A percentile compares a stretch with the other conserved stretches of the same genome.
phyloP scores from a whole-genome alignment of 1,140 invertebrate genomes.

The Microplitis demolitor region DNA sequence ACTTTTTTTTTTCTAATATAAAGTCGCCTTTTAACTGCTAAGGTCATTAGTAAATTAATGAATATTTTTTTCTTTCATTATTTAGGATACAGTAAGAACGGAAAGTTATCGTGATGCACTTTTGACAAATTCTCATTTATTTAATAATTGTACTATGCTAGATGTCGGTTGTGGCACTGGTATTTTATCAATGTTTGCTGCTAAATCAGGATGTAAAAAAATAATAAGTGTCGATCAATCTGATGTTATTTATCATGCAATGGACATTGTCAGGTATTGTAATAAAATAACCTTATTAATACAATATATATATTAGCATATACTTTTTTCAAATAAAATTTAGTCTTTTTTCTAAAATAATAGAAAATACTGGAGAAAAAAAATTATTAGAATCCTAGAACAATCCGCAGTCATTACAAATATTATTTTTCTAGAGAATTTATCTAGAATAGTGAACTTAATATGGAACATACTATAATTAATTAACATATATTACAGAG shows the following conservation, averaged over 20 bases:
- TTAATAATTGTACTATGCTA: slow-evolving; percentile 82
- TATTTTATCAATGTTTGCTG: slow-evolving; percentile 95
- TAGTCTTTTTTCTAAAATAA: too few species aligned
- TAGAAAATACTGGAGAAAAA: too few species aligned
- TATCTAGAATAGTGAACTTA: too few species aligned
- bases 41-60: not conserved
- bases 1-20: too few species aligned
- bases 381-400: too few species aligned
- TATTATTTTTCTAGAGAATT: too few species aligned
- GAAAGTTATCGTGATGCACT: slow-evolving; percentile 94
- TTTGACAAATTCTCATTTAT: slow-evolving; percentile 73
- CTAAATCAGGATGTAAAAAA: slow-evolving; percentile 88
- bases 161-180: slow-evolving; percentile 98
- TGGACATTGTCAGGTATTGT: slow-evolving; percentile 80
- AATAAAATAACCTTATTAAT: slow-evolving; percentile 54
- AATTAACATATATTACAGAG: slow-evolving; percentile 63
- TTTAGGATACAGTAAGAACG: slow-evolving; percentile 88
- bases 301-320: not conserved
- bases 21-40: too few species aligned
- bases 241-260: slow-evolving; percentile 84
- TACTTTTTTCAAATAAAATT: slow-evolving; percentile 21
- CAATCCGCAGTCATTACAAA: too few species aligned
- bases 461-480: not conserved
- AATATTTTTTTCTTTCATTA: slow-evolving; percentile 30
- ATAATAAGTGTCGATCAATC: slow-evolving; percentile 95